Evolutionary conservation across 2,888 invertebrate species (phyloP).

Genomic region (Folsomia manolachei): DNA sequence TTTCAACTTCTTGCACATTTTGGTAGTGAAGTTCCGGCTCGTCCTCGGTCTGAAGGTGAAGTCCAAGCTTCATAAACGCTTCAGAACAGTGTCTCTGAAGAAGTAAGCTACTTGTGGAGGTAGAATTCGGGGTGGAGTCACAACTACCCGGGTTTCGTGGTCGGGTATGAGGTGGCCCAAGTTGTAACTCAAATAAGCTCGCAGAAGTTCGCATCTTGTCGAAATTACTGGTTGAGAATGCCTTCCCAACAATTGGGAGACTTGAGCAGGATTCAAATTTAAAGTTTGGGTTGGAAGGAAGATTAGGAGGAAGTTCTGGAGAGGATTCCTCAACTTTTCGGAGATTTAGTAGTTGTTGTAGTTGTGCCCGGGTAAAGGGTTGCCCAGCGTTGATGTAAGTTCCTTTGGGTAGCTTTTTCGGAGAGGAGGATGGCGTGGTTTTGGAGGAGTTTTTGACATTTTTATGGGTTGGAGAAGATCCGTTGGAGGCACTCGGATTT

Average conservation of each 20-base stretch:
- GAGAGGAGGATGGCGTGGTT: not conserved
- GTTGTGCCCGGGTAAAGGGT: not conserved
- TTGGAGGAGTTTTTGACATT: not conserved
- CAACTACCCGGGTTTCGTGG: too few species aligned
- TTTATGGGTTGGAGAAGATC: not conserved
- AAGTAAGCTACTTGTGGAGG: not conserved
- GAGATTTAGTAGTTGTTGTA: not conserved
- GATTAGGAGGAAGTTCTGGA: slow-evolving; percentile 8
- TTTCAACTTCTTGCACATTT: not conserved
- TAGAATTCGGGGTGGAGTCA: not conserved
- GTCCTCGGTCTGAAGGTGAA: not conserved
- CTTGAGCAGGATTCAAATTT: slow-evolving; percentile 20
- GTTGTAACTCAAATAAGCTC: slow-evolving; percentile 4
- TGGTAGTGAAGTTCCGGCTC: not conserved
- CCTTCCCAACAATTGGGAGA: slow-evolving; percentile 9
- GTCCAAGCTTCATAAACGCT: not conserved
- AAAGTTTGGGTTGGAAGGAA: slow-evolving; percentile 19
- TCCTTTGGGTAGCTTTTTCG: slow-evolving; percentile 11
- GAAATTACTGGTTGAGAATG: not conserved
- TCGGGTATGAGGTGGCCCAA: too few species aligned
- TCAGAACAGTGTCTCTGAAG: not conserved
- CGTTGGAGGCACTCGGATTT: not conserved
- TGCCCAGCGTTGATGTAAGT: slow-evolving; percentile 3
- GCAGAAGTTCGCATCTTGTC: slow-evolving; percentile 12
- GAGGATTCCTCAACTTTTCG: not conserved